These are phyloP conservation scores for Nansenia antarctica DNA, from an alignment of 2,113 vertebrate genomes.

Conservation along the genomic window DNA sequence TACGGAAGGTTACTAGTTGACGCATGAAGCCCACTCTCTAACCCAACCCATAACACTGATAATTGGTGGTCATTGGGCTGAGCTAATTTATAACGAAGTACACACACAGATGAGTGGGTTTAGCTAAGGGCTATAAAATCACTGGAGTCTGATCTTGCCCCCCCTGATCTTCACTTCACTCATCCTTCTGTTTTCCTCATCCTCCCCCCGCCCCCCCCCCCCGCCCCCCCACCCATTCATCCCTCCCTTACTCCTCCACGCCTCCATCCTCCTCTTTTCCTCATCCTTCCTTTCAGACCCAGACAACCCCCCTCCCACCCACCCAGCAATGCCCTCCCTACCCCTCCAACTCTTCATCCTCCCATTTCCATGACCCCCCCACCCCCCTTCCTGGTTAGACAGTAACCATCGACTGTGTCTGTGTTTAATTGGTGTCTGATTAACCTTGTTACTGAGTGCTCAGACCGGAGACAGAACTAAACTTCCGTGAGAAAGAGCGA, in stretches of 20 bases:
- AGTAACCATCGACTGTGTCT: background rate
- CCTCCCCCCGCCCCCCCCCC: background rate
- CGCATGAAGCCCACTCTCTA: background rate
- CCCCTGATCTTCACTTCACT: background rate
- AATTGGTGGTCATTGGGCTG: background rate
- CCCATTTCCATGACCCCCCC: background rate
- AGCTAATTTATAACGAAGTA: background rate
- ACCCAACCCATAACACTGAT: background rate
- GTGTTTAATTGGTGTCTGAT: conserved; percentile 30
- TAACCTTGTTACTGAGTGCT: conserved; percentile 27
- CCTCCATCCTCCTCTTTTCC: background rate
- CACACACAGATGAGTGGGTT: background rate
- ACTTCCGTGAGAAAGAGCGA: background rate
- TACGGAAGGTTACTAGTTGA: background rate
- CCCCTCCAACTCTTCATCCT: background rate
- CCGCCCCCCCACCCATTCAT: background rate
- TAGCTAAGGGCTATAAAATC: background rate
- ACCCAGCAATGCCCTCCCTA: too few relatives aligned
- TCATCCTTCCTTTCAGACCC: background rate
- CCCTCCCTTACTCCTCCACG: background rate
- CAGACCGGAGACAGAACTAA: conserved; percentile 2
- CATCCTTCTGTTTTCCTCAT: background rate
- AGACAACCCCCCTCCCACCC: background rate
- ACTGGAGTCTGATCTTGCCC: background rate
- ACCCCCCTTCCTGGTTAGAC: background rate